Conservation (phyloP, 2,888 invertebrate species). For the Venustoraphidia nigricollis region DNA sequence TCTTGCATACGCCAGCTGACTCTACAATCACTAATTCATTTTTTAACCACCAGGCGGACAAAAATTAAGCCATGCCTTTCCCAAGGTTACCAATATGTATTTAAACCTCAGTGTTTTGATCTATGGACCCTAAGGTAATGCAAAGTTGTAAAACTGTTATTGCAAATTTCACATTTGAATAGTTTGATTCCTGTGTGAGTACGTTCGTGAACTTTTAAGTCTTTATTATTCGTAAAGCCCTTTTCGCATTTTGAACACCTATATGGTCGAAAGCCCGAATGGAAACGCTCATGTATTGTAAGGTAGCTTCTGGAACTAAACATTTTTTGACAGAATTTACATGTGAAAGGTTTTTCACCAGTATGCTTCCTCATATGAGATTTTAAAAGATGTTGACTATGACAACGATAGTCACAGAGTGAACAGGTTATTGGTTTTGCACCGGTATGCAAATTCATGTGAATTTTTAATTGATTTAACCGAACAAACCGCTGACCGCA, state of each 20-base stretch:
- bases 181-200: constrained; percentile 5
- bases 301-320: constrained; percentile 4
- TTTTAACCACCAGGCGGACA: too few relatives aligned
- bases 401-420: constrained; percentile 7
- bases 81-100: too few relatives aligned
- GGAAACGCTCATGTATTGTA: constrained; percentile 5
- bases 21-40: too few relatives aligned
- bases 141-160: constrained; percentile 7
- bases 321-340: constrained; percentile 6
- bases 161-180: constrained; percentile 6
- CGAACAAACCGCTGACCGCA: constrained; percentile 7
- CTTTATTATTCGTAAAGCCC: constrained; percentile 5
- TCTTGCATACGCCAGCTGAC: too few relatives aligned
- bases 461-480: constrained; percentile 4
- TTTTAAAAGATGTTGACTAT: constrained; percentile 5
- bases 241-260: constrained; percentile 6
- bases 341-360: constrained; percentile 2
- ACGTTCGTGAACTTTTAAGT: constrained; percentile 5
- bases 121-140: constrained; percentile 8
- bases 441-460: constrained; percentile 6
- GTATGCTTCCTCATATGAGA: constrained; percentile 5
- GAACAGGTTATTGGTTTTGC: constrained; percentile 6
- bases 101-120: constrained; percentile 2
- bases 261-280: constrained; percentile 6
- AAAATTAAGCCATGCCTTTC: too few relatives aligned